A percentile compares a stretch with the other conserved stretches of the same genome.
These are phyloP conservation scores for Falco naumanni DNA, from an alignment of 2,797 vertebrate species.

Conservation along the genomic window DNA sequence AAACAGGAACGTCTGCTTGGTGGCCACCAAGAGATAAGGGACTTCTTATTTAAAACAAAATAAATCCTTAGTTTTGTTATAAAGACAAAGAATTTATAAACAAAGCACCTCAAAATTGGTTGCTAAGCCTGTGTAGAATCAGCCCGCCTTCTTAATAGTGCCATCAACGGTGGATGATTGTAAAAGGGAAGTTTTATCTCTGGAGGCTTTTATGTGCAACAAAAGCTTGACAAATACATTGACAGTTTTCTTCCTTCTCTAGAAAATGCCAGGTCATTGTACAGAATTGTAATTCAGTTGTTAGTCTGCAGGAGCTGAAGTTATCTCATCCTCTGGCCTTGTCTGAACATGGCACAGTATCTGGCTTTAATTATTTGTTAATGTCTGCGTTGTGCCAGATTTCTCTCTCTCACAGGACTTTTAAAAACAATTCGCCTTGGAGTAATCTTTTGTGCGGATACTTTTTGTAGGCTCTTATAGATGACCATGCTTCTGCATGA, in stretches of 20 bases:
- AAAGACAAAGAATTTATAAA: not conserved
- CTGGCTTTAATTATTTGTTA: not conserved
- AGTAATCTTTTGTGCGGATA: not conserved
- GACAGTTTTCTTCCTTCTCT: not conserved
- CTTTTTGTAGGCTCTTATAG: not conserved
- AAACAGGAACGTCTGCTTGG: not conserved
- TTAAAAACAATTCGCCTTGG: not conserved
- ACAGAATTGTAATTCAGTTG: not conserved
- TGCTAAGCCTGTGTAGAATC: not conserved
- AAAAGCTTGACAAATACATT: not conserved
- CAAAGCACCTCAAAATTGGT: not conserved
- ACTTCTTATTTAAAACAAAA: not conserved
- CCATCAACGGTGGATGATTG: not conserved
- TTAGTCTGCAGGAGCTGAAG: not conserved
- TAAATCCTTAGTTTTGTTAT: not conserved
- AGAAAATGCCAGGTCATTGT: not conserved
- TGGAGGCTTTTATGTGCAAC: not conserved
- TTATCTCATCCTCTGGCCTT: not conserved
- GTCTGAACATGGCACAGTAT: not conserved
- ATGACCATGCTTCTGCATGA: accelerated
- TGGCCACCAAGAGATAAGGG: not conserved
- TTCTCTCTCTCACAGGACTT: not conserved
- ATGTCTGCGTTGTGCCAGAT: not conserved
- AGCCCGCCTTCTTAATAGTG: not conserved
- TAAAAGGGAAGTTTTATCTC: not conserved